Percentiles rank a stretch among this genome's conserved stretches.
Conservation (phyloP, 2,113 vertebrate species). For the Chaetorhynchus papuensis region DNA sequence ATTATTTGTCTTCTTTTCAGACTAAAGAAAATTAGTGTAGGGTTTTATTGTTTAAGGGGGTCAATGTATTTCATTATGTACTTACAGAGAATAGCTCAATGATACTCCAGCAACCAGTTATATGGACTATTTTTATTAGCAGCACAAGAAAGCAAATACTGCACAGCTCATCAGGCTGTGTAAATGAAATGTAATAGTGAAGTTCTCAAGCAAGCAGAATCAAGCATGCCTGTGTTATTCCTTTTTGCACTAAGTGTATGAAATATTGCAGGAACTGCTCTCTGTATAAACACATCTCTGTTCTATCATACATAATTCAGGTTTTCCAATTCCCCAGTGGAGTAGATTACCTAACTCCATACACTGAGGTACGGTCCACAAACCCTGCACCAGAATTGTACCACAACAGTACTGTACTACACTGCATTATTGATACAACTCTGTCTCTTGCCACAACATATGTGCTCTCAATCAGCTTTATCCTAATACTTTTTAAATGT, state of each 20-base stretch:
- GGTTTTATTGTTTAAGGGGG: constrained; percentile 1
- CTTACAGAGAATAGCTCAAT: neutral
- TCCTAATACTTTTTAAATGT: neutral
- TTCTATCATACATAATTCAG: constrained; percentile 57
- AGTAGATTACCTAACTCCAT: constrained; percentile 21
- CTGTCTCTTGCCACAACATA: neutral
- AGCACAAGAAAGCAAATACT: neutral
- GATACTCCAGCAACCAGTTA: neutral
- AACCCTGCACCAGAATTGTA: neutral
- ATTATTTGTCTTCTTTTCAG: constrained; percentile 8
- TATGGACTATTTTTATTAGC: constrained; percentile 22
- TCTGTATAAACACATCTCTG: constrained; percentile 21
- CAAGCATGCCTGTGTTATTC: neutral
- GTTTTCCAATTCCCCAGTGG: neutral
- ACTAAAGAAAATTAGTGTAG: neutral
- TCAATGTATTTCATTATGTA: neutral
- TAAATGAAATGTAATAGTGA: constrained; percentile 34
- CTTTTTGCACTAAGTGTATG: neutral
- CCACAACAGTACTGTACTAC: neutral
- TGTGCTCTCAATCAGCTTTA: neutral
- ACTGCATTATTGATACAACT: neutral
- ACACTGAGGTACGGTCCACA: neutral
- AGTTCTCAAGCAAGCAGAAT: constrained; percentile 10
- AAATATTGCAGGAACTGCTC: constrained; percentile 4
- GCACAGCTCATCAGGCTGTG: constrained; percentile 18